Percentiles rank a stretch among this genome's conserved stretches.
phyloP scores from a whole-genome alignment of 2,797 vertebrate species.

The Crocodylus rhombifer region DNA sequence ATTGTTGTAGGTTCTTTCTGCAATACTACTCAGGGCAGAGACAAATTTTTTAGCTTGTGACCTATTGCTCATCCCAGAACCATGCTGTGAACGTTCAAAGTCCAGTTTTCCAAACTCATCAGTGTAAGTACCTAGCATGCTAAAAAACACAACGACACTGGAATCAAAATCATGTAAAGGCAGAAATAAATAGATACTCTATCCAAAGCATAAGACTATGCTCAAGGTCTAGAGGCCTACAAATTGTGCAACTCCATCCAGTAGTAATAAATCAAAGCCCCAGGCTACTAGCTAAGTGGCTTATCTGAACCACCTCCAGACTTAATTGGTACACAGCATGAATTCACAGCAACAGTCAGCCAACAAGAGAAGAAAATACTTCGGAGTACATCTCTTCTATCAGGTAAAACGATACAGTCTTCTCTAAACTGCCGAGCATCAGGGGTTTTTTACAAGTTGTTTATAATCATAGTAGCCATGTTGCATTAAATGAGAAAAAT shows the following conservation, averaged over 20 bases:
- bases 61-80: constrained; percentile 97
- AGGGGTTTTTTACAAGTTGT: neutral
- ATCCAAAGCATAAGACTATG: neutral
- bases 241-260: neutral
- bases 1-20: constrained; percentile 90
- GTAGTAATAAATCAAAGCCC: neutral
- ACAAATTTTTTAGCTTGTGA: constrained; percentile 91
- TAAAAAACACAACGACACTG: constrained; percentile 58
- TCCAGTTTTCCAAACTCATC: constrained; percentile 96
- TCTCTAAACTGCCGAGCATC: accelerated
- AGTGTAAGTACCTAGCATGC: constrained; percentile 94
- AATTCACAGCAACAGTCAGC: neutral
- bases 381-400: neutral
- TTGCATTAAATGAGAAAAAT: neutral
- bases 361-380: neutral
- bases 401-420: neutral
- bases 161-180: neutral
- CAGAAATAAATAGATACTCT: accelerated
- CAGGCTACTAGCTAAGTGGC: neutral
- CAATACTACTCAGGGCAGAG: constrained; percentile 88
- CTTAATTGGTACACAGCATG: neutral
- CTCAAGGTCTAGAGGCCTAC: neutral
- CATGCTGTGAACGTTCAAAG: constrained; percentile 95
- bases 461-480: neutral
- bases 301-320: neutral